Base-by-base conservation (phyloP, 1,140 invertebrate genomes). In the Globodera rostochiensis region DNA sequence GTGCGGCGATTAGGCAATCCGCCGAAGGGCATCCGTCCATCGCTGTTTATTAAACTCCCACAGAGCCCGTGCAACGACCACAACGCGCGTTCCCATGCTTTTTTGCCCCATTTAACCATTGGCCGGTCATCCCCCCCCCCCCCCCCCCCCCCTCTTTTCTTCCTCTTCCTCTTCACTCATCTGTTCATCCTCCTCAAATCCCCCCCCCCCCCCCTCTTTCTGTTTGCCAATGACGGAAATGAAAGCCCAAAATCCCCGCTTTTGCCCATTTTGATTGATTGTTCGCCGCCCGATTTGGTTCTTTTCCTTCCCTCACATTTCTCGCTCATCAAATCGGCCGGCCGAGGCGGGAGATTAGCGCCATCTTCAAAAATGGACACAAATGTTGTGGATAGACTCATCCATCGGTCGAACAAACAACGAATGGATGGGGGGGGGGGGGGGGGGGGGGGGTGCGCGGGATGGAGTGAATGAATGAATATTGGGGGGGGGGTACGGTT, bases 271-370 rank as follows among this genome's bases (percentile, higher is more conserved):
- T 60, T 60, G 57, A 60, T 60, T 60, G 57, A 60, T 60, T 60
- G 15, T 60, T 60, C 57, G 57, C 57, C 57, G 57, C 57, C 57
- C 57, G 6, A 19, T 60, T 60, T 60, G 8, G 9, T 36, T 36
- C 25, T 36, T 73, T 73, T 73, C 19, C 71, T 73, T 73, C 15
- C 71, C 7, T 67, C 21, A 71, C 71, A 19, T 53, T 73, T 73
- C 50, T 73, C 71, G 71, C 71, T 73, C 50, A 73, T 53, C 71
- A 11, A 49, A 49, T 73, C 50, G 46, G 5, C 71, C 71, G 71
- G 71, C 46, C 66, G 11, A 71, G 50, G 11, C 71, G 46, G 46
- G 19, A 73, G 71, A 53, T 73, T 47, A 53, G 46, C 71, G 71
- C 71, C n/a, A 49, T 73, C 50, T 73, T 73, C 71, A 49, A 49